Base-by-base conservation (phyloP, 2,888 invertebrate species). In the Mesorhabditis sp. region DNA sequence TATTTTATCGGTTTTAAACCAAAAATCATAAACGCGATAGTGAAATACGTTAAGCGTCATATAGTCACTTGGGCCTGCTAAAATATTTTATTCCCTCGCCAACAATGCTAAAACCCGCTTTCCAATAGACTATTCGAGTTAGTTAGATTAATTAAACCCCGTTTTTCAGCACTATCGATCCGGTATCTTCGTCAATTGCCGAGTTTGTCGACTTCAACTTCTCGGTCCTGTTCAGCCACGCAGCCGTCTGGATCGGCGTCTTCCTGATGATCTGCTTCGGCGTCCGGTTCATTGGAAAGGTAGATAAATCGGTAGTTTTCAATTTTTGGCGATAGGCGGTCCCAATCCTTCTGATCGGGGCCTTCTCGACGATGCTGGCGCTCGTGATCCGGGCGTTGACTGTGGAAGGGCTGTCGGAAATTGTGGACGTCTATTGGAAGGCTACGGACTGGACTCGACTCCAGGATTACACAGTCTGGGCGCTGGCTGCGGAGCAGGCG, bases 231-330 rank as follows among this genome's bases (percentile, higher is more conserved):
- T 76, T 78, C 13, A 82, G 83, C 5, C 80, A 81, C 66, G 84
- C 79, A 43, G 74, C 74, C 65, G 79, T 85, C 45, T 85, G 85
- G 85, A 62, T 78, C 0, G 67, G 77, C 44, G 82, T 85, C 43
- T 85, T 85, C 72, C 66, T 76, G 15, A 79, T 81, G 42, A 78
- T 85, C 65, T 83, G 82, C 69, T 82, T 82, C 67, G 85, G 85
- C n/a, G 85, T 85, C 42, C 72, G 85, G 66, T 84, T 83, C 79
- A 72, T 86, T n/a, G 85, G 85, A 62, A 85, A 85, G 76, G 81
- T 75, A 65, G 15, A 28, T 66, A 45, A 28, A 62, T 3, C 7
- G 6, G 43, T 15, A 67, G n/a, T 5, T 41, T 66, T 45, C 15
- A 15, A 41, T 6, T 45, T 62, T 6, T 63, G 41, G 5, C 28